Evolutionary conservation across 2,888 invertebrate species (phyloP).

Genomic region (Arrhopalites spinosus): DNA sequence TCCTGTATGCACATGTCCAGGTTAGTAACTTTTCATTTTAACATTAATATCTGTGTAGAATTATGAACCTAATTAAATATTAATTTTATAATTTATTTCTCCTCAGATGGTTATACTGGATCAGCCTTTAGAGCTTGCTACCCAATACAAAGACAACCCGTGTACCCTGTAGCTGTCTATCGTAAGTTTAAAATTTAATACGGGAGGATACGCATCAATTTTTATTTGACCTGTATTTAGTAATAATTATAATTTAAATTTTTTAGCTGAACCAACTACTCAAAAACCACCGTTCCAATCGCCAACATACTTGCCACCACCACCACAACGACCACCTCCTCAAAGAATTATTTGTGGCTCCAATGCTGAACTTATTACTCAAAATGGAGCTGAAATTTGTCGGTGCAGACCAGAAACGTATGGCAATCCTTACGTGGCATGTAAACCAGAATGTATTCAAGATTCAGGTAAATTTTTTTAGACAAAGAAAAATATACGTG

Average conservation of each 20-base stretch:
- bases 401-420: conserved; percentile 63
- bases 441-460: conserved; percentile 72
- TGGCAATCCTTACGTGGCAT: conserved; percentile 56
- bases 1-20: conserved; percentile 74
- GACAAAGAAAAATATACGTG: too few relatives aligned
- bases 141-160: conserved; percentile 65
- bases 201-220: too few relatives aligned
- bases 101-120: conserved; percentile 66
- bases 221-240: too few relatives aligned
- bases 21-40: too few relatives aligned
- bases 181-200: too few relatives aligned
- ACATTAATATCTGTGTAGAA: too few relatives aligned
- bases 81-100: too few relatives aligned
- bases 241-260: background rate
- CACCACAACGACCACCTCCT: conserved; percentile 66
- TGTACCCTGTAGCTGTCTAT: too few relatives aligned
- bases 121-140: conserved; percentile 71
- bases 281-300: background rate
- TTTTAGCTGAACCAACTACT: background rate
- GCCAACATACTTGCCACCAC: conserved; percentile 3
- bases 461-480: conserved; percentile 61
- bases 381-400: conserved; percentile 51
- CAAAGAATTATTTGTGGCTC: conserved; percentile 63
- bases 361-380: conserved; percentile 72
- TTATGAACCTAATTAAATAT: too few relatives aligned